These are phyloP conservation scores for Pogonognathellus flavescens DNA, from an alignment of 1,140 invertebrate species.

Conservation along the genomic window DNA sequence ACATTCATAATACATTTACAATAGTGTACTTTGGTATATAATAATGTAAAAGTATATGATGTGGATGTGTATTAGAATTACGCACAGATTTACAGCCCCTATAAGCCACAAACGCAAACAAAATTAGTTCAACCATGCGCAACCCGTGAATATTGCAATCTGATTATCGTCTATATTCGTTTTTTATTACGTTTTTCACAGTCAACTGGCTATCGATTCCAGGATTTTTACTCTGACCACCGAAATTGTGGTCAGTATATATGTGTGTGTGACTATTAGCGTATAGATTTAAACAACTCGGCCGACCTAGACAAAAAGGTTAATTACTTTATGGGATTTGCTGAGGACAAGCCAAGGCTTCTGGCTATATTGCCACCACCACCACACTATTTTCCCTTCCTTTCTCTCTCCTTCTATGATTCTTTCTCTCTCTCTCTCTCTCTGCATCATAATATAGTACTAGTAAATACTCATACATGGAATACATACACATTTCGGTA, in stretches of 20 bases:
- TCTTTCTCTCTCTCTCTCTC: neutral
- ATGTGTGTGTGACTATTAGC: neutral
- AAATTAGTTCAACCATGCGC: constrained; percentile 38
- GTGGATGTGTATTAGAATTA: too few relatives aligned
- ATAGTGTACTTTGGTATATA: too few relatives aligned
- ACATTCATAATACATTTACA: too few relatives aligned
- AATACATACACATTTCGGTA: too few relatives aligned
- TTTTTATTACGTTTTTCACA: constrained; percentile 26
- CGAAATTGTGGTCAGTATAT: neutral
- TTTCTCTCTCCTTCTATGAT: neutral
- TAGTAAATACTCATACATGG: too few relatives aligned
- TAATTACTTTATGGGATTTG: constrained; percentile 45
- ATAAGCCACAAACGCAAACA: neutral
- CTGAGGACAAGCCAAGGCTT: constrained; percentile 43
- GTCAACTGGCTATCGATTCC: constrained; percentile 31
- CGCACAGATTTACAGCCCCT: too few relatives aligned
- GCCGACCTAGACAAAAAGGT: constrained; percentile 47
- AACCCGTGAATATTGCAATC: constrained; percentile 11
- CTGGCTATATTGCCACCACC: neutral
- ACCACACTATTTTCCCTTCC: constrained; percentile 1
- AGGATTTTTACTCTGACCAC: neutral
- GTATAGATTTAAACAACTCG: constrained; percentile 11
- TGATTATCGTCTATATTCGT: neutral
- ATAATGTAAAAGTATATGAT: too few relatives aligned
- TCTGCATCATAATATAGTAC: too few relatives aligned